These are phyloP conservation scores for Cryptotermes secundus DNA, from an alignment of 1,140 invertebrate species.

Conservation along the genomic window DNA sequence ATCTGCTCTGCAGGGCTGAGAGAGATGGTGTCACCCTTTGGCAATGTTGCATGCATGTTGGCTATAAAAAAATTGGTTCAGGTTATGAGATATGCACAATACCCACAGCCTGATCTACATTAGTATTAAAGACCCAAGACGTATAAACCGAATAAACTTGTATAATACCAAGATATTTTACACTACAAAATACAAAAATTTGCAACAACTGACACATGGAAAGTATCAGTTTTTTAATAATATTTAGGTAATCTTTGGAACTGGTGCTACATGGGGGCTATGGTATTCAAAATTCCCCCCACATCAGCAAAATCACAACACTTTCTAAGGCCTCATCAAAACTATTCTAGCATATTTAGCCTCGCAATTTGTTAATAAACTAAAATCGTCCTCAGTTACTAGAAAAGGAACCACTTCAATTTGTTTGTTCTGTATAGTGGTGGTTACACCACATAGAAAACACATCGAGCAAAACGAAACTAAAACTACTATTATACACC, in stretches of 20 bases:
- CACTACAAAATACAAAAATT: neutral
- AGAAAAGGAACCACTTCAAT: too few species aligned
- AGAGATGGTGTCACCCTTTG: slow-evolving; percentile 43
- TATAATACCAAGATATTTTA: neutral
- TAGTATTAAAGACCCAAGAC: neutral
- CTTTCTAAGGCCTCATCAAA: neutral
- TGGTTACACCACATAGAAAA: too few species aligned
- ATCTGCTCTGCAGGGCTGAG: slow-evolving; percentile 45
- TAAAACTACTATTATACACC: too few species aligned
- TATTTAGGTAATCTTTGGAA: too few species aligned
- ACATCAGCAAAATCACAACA: slow-evolving; percentile 22
- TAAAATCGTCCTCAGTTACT: too few species aligned
- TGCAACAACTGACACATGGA: slow-evolving; percentile 19
- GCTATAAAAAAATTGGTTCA: slow-evolving; percentile 40
- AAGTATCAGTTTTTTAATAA: too few species aligned
- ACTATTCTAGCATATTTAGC: too few species aligned
- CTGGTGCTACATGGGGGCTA: neutral
- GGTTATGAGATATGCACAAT: neutral
- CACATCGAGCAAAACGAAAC: too few species aligned
- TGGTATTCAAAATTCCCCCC: neutral
- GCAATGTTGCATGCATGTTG: slow-evolving; percentile 46
- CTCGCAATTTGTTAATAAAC: too few species aligned
- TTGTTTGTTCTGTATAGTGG: too few species aligned
- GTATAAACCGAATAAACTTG: neutral
- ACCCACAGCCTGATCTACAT: neutral